Conservation (phyloP, 2,113 vertebrate species). For the Ctenomys sociabilis region DNA sequence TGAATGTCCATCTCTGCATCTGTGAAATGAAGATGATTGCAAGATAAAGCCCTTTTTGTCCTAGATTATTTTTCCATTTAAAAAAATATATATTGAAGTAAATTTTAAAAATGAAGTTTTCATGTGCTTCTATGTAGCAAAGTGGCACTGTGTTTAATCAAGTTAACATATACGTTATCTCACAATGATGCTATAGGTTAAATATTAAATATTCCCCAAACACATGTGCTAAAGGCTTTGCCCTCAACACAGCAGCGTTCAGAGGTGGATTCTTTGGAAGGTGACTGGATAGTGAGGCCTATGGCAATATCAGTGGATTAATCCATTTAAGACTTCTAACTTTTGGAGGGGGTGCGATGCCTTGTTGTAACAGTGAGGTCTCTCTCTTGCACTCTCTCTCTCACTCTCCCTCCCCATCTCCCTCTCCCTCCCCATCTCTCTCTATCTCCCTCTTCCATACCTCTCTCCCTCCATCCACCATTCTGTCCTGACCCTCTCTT, state of each 20-base stretch:
- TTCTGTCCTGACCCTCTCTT: background rate
- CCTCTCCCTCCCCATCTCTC: background rate
- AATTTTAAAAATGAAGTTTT: background rate
- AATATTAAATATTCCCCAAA: background rate
- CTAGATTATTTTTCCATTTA: no score
- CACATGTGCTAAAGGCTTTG: background rate
- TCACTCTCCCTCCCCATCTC: background rate
- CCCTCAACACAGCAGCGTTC: background rate
- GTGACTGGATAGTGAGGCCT: background rate
- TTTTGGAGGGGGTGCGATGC: no score
- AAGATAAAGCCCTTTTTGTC: background rate
- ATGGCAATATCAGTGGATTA: background rate
- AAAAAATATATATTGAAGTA: background rate
- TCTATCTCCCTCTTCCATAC: background rate
- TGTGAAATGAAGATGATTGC: constrained; percentile 50
- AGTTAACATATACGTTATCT: background rate
- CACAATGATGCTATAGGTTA: background rate
- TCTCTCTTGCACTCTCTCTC: background rate
- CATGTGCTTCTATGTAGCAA: background rate
- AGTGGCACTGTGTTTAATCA: background rate
- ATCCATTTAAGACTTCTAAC: background rate
- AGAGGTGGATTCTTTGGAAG: background rate
- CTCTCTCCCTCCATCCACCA: no score
- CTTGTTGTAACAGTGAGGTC: background rate
- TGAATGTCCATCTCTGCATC: constrained; percentile 22